Evolutionary conservation across 2,888 invertebrate species (phyloP).

Genomic region (Ennomos fuscantarius): DNA sequence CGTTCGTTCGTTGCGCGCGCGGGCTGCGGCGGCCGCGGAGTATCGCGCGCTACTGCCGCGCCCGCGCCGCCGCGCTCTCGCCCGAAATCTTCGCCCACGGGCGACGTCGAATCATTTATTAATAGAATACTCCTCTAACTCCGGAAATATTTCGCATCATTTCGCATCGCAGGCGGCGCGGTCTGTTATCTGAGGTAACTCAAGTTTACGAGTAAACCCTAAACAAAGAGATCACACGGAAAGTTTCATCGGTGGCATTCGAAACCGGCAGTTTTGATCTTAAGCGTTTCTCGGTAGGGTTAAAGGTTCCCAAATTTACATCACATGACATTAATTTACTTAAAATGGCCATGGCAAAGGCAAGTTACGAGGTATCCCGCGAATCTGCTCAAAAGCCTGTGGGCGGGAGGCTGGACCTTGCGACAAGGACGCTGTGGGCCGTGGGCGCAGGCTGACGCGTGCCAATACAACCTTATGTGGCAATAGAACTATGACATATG

Average conservation of each 20-base stretch:
- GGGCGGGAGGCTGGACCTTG: conserved; percentile 80
- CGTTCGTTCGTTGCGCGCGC: conserved; percentile 85
- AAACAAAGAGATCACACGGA: conserved; percentile 20
- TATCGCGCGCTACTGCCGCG: conserved; percentile 81
- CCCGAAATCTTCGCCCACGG: conserved; percentile 82
- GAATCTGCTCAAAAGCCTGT: conserved; percentile 45
- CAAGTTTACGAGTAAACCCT: conserved; percentile 23
- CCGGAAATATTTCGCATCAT: conserved; percentile 85
- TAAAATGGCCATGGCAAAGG: conserved; percentile 20
- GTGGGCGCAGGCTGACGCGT: conserved; percentile 64
- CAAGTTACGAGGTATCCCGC: conserved; percentile 29
- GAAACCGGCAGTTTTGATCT: no score
- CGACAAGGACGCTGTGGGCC: conserved; percentile 71
- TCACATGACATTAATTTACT: conserved; percentile 3
- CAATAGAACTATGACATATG: conserved; percentile 38
- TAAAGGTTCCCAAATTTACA: neutral
- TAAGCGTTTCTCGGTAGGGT: no score
- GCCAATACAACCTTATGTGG: conserved; percentile 72
- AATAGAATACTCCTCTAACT: conserved; percentile 84
- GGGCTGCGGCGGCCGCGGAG: conserved; percentile 83
- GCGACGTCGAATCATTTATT: conserved; percentile 81
- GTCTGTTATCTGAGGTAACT: conserved; percentile 73
- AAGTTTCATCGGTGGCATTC: neutral
- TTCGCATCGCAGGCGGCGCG: conserved; percentile 77
- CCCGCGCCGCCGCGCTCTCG: conserved; percentile 60